phyloP scores from a whole-genome alignment of 2,888 invertebrate species.

The Boloria selene region DNA sequence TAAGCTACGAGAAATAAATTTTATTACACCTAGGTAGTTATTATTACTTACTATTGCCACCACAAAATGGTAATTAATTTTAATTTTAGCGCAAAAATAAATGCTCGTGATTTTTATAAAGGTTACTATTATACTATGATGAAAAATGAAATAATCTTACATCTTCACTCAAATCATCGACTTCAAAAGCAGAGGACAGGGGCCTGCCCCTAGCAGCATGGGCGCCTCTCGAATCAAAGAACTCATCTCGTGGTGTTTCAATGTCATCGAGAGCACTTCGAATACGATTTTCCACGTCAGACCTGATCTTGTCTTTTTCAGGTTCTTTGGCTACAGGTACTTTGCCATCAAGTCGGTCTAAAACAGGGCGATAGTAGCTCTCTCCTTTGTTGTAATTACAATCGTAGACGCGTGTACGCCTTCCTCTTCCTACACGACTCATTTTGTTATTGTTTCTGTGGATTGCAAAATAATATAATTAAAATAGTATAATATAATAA shows the following conservation, averaged over 20 bases:
- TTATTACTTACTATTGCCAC: too few species aligned
- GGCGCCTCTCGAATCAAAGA: constrained; percentile 85
- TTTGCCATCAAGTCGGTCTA: constrained; percentile 89
- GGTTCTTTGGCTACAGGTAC: constrained; percentile 57
- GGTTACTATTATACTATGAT: neutral
- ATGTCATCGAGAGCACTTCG: constrained; percentile 63
- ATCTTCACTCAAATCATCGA: constrained; percentile 75
- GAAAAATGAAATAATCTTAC: constrained; percentile 53
- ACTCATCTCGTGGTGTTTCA: constrained; percentile 74
- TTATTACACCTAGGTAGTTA: too few species aligned
- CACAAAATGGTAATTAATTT: too few species aligned
- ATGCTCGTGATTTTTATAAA: neutral
- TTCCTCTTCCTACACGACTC: constrained; percentile 82
- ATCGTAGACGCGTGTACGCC: constrained; percentile 92
- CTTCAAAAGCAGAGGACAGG: constrained; percentile 71
- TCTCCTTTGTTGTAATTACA: constrained; percentile 93
- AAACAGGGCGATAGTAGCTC: constrained; percentile 90
- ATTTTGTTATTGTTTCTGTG: constrained; percentile 49
- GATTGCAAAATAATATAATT: neutral
- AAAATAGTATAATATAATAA: neutral
- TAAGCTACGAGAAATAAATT: too few species aligned
- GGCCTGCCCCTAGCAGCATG: constrained; percentile 74
- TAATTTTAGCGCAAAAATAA: too few species aligned
- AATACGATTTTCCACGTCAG: constrained; percentile 68
- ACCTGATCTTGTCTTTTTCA: constrained; percentile 62